These are phyloP conservation scores for Ceraclea dissimilis DNA, from an alignment of 2,888 invertebrate genomes.

Conservation along the genomic window DNA sequence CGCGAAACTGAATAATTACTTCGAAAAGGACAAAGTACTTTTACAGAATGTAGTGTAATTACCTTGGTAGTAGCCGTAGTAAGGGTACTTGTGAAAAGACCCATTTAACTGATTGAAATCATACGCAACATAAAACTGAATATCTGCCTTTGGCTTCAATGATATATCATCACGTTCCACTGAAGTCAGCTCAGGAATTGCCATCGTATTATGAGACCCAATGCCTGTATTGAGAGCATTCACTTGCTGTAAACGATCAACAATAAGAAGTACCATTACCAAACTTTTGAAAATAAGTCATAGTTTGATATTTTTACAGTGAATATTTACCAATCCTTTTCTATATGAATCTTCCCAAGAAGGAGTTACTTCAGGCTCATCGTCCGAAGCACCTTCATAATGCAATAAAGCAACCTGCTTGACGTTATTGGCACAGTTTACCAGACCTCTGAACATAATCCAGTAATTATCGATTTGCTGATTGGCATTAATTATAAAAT, in stretches of 20 bases:
- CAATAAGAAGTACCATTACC: too few species aligned
- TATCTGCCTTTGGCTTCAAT: slow-evolving; percentile 60
- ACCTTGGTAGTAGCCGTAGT: slow-evolving; percentile 71
- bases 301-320: not conserved
- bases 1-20: too few species aligned
- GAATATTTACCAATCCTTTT: slow-evolving; percentile 50
- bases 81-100: slow-evolving; percentile 64
- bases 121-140: slow-evolving; percentile 76
- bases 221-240: slow-evolving; percentile 75
- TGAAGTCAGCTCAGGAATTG: slow-evolving; percentile 60
- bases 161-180: slow-evolving; percentile 53
- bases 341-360: slow-evolving; percentile 56
- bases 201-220: slow-evolving; percentile 53
- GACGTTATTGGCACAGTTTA: slow-evolving; percentile 75
- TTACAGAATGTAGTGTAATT: too few species aligned
- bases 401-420: slow-evolving; percentile 57
- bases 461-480: slow-evolving; percentile 67
- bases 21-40: too few species aligned
- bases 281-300: too few species aligned
- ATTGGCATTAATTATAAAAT: slow-evolving; percentile 72
- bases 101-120: slow-evolving; percentile 80
- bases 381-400: slow-evolving; percentile 58
- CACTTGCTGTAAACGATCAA: slow-evolving; percentile 52
- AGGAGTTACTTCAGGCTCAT: slow-evolving; percentile 52
- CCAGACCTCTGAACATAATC: slow-evolving; percentile 74